phyloP scores from a whole-genome alignment of 2,113 vertebrate genomes.

The Macquaria ambigua region DNA sequence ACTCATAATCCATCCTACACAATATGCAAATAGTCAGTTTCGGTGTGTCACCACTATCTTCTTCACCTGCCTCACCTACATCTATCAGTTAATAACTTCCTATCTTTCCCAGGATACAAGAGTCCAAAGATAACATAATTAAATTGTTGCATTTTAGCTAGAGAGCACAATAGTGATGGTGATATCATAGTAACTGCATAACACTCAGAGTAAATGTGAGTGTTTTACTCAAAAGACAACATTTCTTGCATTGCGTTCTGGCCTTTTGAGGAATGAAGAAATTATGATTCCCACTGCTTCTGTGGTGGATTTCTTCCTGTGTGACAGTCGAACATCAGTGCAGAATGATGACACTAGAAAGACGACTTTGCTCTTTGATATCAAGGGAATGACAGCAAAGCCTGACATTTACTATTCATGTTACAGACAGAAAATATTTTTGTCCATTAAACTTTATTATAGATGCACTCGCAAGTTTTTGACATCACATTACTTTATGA shows the following conservation, averaged over 20 bases:
- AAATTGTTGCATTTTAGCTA: neutral
- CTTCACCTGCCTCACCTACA: neutral
- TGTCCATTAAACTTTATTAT: constrained; percentile 17
- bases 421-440: constrained; percentile 2
- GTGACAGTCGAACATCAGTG: constrained; percentile 32
- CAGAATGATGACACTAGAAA: constrained; percentile 33
- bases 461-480: constrained; percentile 31
- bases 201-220: neutral
- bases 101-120: neutral
- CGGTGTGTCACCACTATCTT: neutral
- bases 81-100: neutral
- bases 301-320: neutral
- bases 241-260: constrained; percentile 12
- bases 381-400: constrained; percentile 38
- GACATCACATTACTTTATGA: constrained; percentile 27
- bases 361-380: constrained; percentile 43
- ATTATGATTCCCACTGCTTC: neutral
- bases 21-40: neutral
- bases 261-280: constrained; percentile 16
- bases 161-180: neutral
- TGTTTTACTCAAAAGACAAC: neutral
- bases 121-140: neutral
- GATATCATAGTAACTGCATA: neutral
- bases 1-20: neutral
- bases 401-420: constrained; percentile 33